These are phyloP conservation scores for Ailuropoda melanoleuca DNA, from an alignment of 2,113 vertebrate species.

Conservation along the genomic window DNA sequence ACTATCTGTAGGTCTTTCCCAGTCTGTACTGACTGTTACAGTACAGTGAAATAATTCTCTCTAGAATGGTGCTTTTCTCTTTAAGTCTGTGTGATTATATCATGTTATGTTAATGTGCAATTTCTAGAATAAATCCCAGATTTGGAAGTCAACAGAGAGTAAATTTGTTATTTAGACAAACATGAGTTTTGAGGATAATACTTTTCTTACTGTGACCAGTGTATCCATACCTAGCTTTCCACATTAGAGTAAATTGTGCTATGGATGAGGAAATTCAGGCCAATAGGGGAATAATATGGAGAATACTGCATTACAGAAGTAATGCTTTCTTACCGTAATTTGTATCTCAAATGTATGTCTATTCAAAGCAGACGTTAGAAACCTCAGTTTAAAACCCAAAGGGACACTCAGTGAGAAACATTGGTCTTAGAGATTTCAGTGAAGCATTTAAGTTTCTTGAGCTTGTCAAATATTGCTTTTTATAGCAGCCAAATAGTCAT, in stretches of 20 bases:
- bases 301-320: neutral
- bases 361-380: neutral
- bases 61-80: slow-evolving; percentile 1
- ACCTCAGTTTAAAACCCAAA: slow-evolving; percentile 11
- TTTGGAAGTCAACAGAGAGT: slow-evolving; percentile 4
- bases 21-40: neutral
- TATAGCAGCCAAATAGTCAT: neutral
- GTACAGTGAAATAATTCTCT: neutral
- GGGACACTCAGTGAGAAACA: neutral
- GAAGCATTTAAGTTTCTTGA: neutral
- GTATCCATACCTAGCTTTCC: neutral
- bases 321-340: neutral
- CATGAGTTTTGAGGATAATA: neutral
- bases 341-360: neutral
- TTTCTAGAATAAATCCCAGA: neutral
- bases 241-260: neutral
- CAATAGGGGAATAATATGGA: neutral
- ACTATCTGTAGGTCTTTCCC: neutral
- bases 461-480: neutral
- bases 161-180: neutral
- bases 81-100: neutral
- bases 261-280: neutral
- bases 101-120: neutral
- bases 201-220: neutral
- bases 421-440: neutral